Base-by-base conservation (phyloP, 2,113 vertebrate species). In the Halichoerus grypus region DNA sequence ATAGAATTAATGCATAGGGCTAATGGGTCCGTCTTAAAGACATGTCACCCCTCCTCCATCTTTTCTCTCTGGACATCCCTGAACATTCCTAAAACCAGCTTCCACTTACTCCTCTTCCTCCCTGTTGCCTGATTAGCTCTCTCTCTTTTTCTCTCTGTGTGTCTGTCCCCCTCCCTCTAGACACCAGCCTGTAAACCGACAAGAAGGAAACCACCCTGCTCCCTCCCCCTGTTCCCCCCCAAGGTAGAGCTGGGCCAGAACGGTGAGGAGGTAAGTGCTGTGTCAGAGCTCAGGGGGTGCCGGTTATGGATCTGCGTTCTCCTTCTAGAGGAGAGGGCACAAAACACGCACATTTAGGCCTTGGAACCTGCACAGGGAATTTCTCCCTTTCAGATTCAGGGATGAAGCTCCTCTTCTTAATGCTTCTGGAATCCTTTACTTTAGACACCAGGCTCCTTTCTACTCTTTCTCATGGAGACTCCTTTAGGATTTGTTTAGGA, bases 161-260 rank as follows among this genome's bases (percentile, higher is more conserved):
- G 87, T 96, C 98, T 98, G 92, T 98, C 96, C 21, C 59, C 91
- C 97, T 96, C 91, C 97, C 98, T 97, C 98, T 89, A 99, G 99
- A 98, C 98, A 79, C 98, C 98, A 93, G 95, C 98, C 96, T 98
- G 95, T 97, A 99, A 99, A 71, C 98, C 99, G 97, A 88, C 98
- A 71, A 98, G 99, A 97, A 99, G 99, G 97, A 99, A 99, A 98
- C 99, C 99, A 0, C 99, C 99, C 92, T 99, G 99, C 95, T 99
- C 99, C 53, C 99, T 99, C 84, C 98, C 98, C 19, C 67, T 99
- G 94, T 97, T 97, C 88, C 84, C 98, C 86, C 97, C 98, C 96
- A 99, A 98, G 97, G 92, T 95, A 31, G 99, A 99, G 85, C 97
- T 96, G 95, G 98, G 98, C 96, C 98, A 98, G 92, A 99, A 98